Percentiles rank a stretch among this genome's conserved stretches.
Evolutionary conservation across 2,888 invertebrate species (phyloP).

Genomic region (Athetis lepigone): DNA sequence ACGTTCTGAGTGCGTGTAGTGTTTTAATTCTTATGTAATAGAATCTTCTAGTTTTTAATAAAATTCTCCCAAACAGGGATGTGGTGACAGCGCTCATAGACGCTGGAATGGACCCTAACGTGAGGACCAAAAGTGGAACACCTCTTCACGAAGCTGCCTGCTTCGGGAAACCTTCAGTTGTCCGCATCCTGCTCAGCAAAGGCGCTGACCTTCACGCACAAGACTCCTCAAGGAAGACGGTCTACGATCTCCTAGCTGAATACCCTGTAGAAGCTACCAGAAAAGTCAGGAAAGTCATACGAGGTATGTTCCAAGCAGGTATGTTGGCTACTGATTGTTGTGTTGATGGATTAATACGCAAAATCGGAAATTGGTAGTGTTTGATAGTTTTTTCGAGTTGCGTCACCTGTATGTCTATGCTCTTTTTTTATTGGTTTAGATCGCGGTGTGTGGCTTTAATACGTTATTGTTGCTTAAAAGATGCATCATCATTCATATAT

Average conservation of each 20-base stretch:
- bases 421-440: slow-evolving; percentile 4
- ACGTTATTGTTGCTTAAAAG: not conserved
- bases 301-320: slow-evolving; percentile 91
- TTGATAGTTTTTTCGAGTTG: not conserved
- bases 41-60: not conserved
- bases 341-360: slow-evolving; percentile 44
- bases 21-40: not conserved
- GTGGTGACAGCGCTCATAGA: slow-evolving; percentile 95
- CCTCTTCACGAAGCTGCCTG: slow-evolving; percentile 98
- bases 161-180: slow-evolving; percentile 97
- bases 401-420: slow-evolving; percentile 18
- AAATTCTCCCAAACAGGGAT: slow-evolving; percentile 86
- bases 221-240: slow-evolving; percentile 95
- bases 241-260: slow-evolving; percentile 95
- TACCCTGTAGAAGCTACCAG: slow-evolving; percentile 97
- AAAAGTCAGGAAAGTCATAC: slow-evolving; percentile 96
- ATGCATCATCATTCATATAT: not conserved
- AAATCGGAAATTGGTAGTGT: slow-evolving; percentile 25
- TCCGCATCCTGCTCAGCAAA: slow-evolving; percentile 94
- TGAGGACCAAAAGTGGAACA: slow-evolving; percentile 96
- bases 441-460: slow-evolving; percentile 2
- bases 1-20: not conserved
- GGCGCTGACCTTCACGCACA: slow-evolving; percentile 95
- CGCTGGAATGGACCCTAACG: slow-evolving; percentile 97
- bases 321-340: slow-evolving; percentile 32